Evolutionary conservation across 2,888 invertebrate genomes (phyloP), one percentile per base, ranked within the genome.

Genomic region (Ditylenchus weischeri): DNA sequence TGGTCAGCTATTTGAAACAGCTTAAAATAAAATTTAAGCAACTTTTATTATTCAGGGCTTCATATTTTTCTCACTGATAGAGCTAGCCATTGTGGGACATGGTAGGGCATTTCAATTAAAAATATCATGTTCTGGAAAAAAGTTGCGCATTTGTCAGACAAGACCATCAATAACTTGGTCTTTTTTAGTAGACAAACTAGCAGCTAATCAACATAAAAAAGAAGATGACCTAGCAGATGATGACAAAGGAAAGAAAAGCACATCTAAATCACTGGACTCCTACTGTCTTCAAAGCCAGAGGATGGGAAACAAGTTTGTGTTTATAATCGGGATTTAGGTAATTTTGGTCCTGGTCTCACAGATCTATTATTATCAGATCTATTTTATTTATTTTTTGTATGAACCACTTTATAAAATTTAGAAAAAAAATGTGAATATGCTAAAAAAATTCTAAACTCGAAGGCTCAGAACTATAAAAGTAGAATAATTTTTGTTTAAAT

Each of bases 21-120:
- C 10, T 10, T 8, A 38, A 47, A n/a, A n/a, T 19, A 54, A 62
- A 11, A 5, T 19, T 29, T 50, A 7, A 43, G 57, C 3, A 43
- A 1, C 10, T 21, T 15, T n/a, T 36, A 13, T 29, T 47, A 15
- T 48, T 47, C 7, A 62, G 67, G 79, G 76, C 51, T 81, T 75
- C 72, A 81, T 81, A 13, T 80, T 81, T 65, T 59, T 79, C 0
- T 76, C 79, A 0, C 75, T 81, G 64, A 78, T 81, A n/a, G 77
- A 78, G 57, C 64, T 77, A 54, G 77, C 77, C 15, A 54, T 68
- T 19, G 78, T 78, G n/a, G 76, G 78, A 5, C 68, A 66, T 29
- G 54, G 54, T 54, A 29, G n/a, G 54, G 1, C 11, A 54, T 21
- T 29, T n/a, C n/a, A n/a, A n/a, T n/a, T n/a, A n/a, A n/a, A n/a